Conservation (phyloP, 2,113 vertebrate genomes). For the Xenopus tropicalis region DNA sequence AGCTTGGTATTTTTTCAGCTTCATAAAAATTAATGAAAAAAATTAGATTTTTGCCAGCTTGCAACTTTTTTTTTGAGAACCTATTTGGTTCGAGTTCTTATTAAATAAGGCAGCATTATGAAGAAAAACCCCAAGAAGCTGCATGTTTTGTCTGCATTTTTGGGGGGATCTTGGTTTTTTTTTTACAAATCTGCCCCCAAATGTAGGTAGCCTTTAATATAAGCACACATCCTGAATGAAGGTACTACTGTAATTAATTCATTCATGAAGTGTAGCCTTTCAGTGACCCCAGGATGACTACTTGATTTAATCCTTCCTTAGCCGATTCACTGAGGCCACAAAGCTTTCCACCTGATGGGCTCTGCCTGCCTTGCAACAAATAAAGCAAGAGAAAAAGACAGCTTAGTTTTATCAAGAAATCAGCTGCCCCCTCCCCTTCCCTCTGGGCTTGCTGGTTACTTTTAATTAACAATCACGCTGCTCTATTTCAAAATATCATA, state of each 20-base stretch:
- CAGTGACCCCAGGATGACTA: slow-evolving; percentile 48
- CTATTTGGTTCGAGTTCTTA: too few species aligned
- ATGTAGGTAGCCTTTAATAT: too few species aligned
- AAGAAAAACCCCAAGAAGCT: too few species aligned
- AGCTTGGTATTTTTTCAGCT: too few species aligned
- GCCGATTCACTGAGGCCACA: slow-evolving; percentile 51
- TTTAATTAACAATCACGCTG: slow-evolving; percentile 28
- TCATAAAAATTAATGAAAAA: too few species aligned
- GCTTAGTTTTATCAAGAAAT: slow-evolving; percentile 44
- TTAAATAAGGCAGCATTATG: too few species aligned
- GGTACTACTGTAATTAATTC: slow-evolving; percentile 53
- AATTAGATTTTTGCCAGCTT: too few species aligned
- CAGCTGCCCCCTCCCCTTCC: slow-evolving; percentile 31
- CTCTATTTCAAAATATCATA: not conserved
- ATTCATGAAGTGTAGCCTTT: slow-evolving; percentile 59
- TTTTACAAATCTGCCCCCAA: too few species aligned
- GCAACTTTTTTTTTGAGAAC: too few species aligned
- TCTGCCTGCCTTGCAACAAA: slow-evolving; percentile 45
- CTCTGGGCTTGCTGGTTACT: slow-evolving; percentile 45
- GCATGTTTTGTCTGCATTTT: too few species aligned
- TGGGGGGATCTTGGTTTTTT: too few species aligned
- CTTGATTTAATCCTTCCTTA: slow-evolving; percentile 45
- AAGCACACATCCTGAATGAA: too few species aligned
- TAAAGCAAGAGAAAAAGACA: slow-evolving; percentile 39
- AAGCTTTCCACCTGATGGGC: slow-evolving; percentile 40